These are phyloP conservation scores for Euproctis similis DNA, from an alignment of 2,888 invertebrate species.

Conservation along the genomic window DNA sequence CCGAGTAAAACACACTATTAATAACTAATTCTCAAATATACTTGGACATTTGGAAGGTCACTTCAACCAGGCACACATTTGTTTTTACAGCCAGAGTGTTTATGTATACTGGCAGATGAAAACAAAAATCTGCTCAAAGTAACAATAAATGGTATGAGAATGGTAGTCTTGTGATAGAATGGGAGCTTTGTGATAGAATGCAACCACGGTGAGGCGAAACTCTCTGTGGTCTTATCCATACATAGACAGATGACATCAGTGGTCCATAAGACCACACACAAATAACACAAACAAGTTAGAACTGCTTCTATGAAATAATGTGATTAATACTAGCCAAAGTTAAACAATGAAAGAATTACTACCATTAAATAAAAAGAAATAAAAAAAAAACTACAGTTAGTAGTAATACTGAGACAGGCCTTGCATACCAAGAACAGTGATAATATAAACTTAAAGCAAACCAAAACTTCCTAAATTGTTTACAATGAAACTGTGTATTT, in stretches of 20 bases:
- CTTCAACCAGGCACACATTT: no score
- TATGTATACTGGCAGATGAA: no score
- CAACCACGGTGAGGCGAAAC: no score
- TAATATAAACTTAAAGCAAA: constrained; percentile 11
- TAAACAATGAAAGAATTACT: constrained; percentile 24
- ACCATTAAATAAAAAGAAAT: constrained; percentile 20
- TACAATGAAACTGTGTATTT: constrained; percentile 4
- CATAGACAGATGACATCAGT: constrained; percentile 29
- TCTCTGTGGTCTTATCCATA: constrained; percentile 35
- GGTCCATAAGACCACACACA: constrained; percentile 41
- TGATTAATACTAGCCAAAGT: constrained; percentile 23
- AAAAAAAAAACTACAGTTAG: constrained; percentile 15
- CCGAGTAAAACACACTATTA: no score
- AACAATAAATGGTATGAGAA: no score
- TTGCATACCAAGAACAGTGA: constrained; percentile 15
- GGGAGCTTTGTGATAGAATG: no score
- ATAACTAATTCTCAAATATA: no score
- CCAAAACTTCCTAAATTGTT: constrained; percentile 7
- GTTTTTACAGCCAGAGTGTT: no score
- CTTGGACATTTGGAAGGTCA: no score
- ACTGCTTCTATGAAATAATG: constrained; percentile 28
- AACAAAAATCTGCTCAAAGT: no score
- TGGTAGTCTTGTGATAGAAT: no score
- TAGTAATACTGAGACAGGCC: constrained; percentile 22
- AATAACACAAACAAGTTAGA: constrained; percentile 15